These are phyloP conservation scores for Drosophila sproati DNA, from an alignment of 1,140 invertebrate species.

Conservation along the genomic window DNA sequence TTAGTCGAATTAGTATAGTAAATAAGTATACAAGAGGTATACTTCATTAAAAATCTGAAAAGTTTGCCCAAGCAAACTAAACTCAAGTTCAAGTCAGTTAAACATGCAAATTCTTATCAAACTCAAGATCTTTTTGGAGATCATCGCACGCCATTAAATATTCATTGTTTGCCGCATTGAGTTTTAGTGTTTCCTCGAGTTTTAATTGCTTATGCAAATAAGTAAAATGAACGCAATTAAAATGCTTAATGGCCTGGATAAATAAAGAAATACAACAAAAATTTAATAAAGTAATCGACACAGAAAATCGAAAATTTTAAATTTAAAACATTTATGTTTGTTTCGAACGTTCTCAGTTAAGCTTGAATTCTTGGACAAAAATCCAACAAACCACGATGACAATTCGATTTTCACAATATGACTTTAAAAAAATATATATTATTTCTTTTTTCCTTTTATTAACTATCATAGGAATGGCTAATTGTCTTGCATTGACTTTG, in stretches of 20 bases:
- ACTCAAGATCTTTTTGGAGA: constrained; percentile 10
- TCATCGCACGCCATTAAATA: constrained; percentile 1
- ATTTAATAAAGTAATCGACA: neutral
- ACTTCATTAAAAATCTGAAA: too few relatives aligned
- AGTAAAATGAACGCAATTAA: constrained; percentile 3
- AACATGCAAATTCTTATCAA: constrained; percentile 7
- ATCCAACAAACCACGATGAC: neutral
- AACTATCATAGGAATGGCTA: neutral
- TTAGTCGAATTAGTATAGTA: too few relatives aligned
- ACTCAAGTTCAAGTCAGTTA: neutral
- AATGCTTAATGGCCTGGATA: neutral
- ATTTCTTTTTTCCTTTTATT: neutral
- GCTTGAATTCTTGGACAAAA: neutral
- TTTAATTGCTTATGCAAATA: constrained; percentile 34
- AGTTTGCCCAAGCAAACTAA: neutral
- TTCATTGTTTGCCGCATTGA: constrained; percentile 1
- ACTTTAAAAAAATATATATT: neutral
- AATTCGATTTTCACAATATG: neutral
- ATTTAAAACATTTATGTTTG: too few relatives aligned
- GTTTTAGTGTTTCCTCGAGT: constrained; percentile 12
- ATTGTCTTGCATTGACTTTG: constrained; percentile 13
- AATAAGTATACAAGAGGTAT: too few relatives aligned
- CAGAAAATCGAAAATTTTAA: neutral
- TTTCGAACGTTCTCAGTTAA: neutral
- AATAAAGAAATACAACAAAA: neutral